These are phyloP conservation scores for Dyspetes luteomarginatus DNA, from an alignment of 2,888 invertebrate species.

Conservation along the genomic window DNA sequence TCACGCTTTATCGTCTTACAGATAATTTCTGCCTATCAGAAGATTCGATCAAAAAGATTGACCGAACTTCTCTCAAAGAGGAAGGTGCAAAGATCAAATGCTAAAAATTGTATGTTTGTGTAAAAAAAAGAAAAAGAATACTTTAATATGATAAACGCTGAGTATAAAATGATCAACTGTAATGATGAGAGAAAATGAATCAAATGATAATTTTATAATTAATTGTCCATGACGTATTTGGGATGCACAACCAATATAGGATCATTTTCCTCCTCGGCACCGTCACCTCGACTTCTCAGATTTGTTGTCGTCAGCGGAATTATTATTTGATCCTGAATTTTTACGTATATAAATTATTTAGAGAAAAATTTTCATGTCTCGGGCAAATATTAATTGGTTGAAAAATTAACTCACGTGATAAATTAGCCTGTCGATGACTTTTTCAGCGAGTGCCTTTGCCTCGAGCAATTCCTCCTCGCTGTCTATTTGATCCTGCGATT, in stretches of 20 bases:
- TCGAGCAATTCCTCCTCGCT: slow-evolving; percentile 95
- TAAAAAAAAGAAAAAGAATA: slow-evolving; percentile 21
- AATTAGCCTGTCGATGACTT: slow-evolving; percentile 95
- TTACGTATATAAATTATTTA: background rate
- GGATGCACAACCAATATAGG: slow-evolving; percentile 97
- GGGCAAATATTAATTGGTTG: background rate
- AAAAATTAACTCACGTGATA: slow-evolving; percentile 88
- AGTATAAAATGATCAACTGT: slow-evolving; percentile 44
- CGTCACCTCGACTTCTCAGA: slow-evolving; percentile 84
- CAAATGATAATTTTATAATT: slow-evolving; percentile 57
- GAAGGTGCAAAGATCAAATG: background rate
- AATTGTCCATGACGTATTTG: slow-evolving; percentile 93
- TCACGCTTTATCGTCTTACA: too few species aligned
- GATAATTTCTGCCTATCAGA: too few species aligned
- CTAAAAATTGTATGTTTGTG: background rate
- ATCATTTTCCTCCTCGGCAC: slow-evolving; percentile 87
- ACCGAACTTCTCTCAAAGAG: background rate
- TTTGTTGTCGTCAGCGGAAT: slow-evolving; percentile 89
- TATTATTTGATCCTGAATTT: slow-evolving; percentile 90
- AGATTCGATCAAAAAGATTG: background rate
- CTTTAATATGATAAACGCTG: slow-evolving; percentile 24
- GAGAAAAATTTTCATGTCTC: background rate
- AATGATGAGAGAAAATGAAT: background rate
- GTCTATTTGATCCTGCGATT: slow-evolving; percentile 94
- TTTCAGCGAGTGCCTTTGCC: slow-evolving; percentile 95